Percentiles rank a stretch among this genome's conserved stretches.
Evolutionary conservation across 2,888 invertebrate genomes (phyloP).

Genomic region (Ypsolopha scabrella): DNA sequence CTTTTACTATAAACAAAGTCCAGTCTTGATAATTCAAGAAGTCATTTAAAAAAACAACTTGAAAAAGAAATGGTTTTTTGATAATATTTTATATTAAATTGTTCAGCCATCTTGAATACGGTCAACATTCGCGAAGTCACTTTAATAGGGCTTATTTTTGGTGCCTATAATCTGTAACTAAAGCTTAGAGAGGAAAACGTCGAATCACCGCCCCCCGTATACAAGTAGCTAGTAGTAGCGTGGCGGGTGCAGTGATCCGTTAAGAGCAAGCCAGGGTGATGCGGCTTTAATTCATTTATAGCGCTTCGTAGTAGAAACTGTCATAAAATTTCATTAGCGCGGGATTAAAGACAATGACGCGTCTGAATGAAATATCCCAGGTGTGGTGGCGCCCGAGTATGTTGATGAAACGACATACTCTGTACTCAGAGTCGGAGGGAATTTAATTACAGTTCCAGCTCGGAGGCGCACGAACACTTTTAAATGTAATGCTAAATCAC

Average conservation of each 20-base stretch:
- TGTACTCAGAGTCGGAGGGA: slow-evolving; percentile 48
- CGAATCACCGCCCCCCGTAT: too few relatives aligned
- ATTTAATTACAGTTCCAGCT: slow-evolving; percentile 62
- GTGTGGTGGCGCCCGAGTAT: slow-evolving; percentile 32
- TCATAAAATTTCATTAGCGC: slow-evolving; percentile 46
- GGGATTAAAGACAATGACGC: slow-evolving; percentile 40
- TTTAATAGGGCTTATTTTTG: too few relatives aligned
- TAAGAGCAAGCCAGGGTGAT: not conserved
- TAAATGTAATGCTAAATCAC: slow-evolving; percentile 22
- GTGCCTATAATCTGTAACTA: too few relatives aligned
- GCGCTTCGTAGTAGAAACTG: slow-evolving; percentile 16
- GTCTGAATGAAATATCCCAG: slow-evolving; percentile 59
- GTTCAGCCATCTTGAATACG: too few relatives aligned
- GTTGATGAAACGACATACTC: slow-evolving; percentile 58
- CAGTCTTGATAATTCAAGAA: too few relatives aligned
- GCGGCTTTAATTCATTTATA: not conserved
- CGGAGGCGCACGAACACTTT: slow-evolving; percentile 49
- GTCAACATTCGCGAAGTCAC: too few relatives aligned
- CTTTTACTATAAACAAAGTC: too few relatives aligned
- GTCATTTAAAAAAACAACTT: too few relatives aligned
- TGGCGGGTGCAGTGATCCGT: not conserved
- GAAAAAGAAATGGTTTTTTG: too few relatives aligned
- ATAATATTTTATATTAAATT: too few relatives aligned
- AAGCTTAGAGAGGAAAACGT: too few relatives aligned
- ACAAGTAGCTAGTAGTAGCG: too few relatives aligned